phyloP scores from a whole-genome alignment of 2,888 invertebrate genomes.

The Protonemura montana region DNA sequence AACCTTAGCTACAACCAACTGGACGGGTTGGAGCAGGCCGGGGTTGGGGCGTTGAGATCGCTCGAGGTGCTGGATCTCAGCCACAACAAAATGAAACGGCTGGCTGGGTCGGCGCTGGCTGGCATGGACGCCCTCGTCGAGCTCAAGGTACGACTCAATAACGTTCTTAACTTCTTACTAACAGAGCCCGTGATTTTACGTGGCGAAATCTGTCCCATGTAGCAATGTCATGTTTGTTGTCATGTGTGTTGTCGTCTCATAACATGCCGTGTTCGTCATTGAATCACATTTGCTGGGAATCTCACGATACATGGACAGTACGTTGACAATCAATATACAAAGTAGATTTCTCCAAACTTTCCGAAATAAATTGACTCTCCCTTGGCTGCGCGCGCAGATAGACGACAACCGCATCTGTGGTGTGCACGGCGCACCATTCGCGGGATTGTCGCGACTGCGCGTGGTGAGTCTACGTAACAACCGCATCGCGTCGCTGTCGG shows the following conservation, averaged over 20 bases:
- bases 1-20: slow-evolving; percentile 86
- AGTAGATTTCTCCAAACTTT: no score
- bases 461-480: slow-evolving; percentile 81
- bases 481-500: slow-evolving; percentile 75
- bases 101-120: slow-evolving; percentile 71
- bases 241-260: no score
- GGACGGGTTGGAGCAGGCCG: slow-evolving; percentile 75
- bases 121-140: slow-evolving; percentile 88
- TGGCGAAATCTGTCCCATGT: no score
- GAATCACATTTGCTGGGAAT: no score
- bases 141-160: slow-evolving; percentile 67
- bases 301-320: no score
- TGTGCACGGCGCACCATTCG: slow-evolving; percentile 81
- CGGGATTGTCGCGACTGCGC: slow-evolving; percentile 83
- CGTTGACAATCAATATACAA: no score
- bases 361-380: no score
- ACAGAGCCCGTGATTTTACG: no score
- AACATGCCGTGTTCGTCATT: no score
- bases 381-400: slow-evolving; percentile 59
- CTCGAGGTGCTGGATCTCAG: slow-evolving; percentile 87
- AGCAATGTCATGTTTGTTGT: no score
- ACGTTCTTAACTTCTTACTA: no score
- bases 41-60: slow-evolving; percentile 75
- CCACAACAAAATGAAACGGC: slow-evolving; percentile 75
- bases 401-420: slow-evolving; percentile 85